Evolutionary conservation across 2,888 invertebrate genomes (phyloP).

Genomic region (Drosophila flavopinicola): DNA sequence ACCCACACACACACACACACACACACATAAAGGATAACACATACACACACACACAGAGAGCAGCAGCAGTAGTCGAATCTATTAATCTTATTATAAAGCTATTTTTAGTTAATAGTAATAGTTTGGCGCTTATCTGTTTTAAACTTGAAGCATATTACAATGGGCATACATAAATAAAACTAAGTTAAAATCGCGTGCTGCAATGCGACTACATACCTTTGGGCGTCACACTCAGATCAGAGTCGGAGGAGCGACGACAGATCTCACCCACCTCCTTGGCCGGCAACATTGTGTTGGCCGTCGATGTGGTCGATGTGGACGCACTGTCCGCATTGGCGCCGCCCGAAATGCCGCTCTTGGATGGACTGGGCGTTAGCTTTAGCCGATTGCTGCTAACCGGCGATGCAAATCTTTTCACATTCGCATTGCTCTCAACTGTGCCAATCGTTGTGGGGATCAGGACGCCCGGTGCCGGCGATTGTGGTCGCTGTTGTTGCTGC

Average conservation of each 20-base stretch:
- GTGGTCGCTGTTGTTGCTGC: slow-evolving; percentile 65
- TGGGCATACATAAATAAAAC: not conserved
- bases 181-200: too few species aligned
- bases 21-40: too few species aligned
- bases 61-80: slow-evolving; percentile 2
- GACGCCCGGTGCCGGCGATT: slow-evolving; percentile 73
- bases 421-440: slow-evolving; percentile 54
- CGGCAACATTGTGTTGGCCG: slow-evolving; percentile 84
- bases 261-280: slow-evolving; percentile 85
- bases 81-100: slow-evolving; percentile 22
- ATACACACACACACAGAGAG: slow-evolving; percentile 19
- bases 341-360: slow-evolving; percentile 81
- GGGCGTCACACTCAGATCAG: slow-evolving; percentile 95
- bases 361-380: slow-evolving; percentile 86
- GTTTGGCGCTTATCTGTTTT: too few species aligned
- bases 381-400: slow-evolving; percentile 85
- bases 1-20: slow-evolving; percentile 20
- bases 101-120: slow-evolving; percentile 17
- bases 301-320: slow-evolving; percentile 84
- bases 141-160: too few species aligned
- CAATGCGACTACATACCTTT: slow-evolving; percentile 89
- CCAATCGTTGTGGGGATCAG: slow-evolving; percentile 69
- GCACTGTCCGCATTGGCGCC: slow-evolving; percentile 74
- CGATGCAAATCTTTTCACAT: slow-evolving; percentile 70
- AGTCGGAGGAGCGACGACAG: slow-evolving; percentile 95